Evolutionary conservation across 2,888 invertebrate species (phyloP).

Genomic region (Meandrusa payeni): DNA sequence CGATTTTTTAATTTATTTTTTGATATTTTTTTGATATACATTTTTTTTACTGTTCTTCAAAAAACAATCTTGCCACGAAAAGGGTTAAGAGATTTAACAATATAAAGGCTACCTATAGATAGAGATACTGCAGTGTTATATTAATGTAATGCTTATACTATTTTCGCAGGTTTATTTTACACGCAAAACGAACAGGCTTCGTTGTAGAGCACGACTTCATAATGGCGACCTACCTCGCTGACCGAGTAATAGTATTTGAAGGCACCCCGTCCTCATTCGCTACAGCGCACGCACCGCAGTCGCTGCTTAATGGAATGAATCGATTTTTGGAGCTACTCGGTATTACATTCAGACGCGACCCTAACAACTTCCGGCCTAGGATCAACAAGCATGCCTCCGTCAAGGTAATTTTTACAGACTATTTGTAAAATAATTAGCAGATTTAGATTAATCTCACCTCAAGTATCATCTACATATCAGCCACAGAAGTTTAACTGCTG

Average conservation of each 20-base stretch:
- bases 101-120: too few species aligned
- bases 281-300: conserved; percentile 94
- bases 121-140: too few species aligned
- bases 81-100: too few species aligned
- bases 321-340: conserved; percentile 96
- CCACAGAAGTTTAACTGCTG: too few species aligned
- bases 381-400: conserved; percentile 98
- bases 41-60: conserved; percentile 2
- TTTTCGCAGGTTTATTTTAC: conserved; percentile 91
- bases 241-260: conserved; percentile 99
- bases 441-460: too few species aligned
- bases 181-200: conserved; percentile 99
- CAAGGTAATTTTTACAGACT: conserved; percentile 81
- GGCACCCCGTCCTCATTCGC: conserved; percentile 95
- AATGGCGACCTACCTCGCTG: conserved; percentile 99
- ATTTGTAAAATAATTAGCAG: too few species aligned
- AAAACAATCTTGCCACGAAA: too few species aligned
- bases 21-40: too few species aligned
- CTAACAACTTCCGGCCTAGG: conserved; percentile 98
- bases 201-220: conserved; percentile 99
- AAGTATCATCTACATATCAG: too few species aligned
- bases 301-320: conserved; percentile 98
- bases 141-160: neutral
- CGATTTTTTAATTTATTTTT: too few species aligned
- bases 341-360: conserved; percentile 98